Conservation (phyloP, 37 sponge, comb jelly and placozoan genomes). For the Petrosia ficiformis region DNA sequence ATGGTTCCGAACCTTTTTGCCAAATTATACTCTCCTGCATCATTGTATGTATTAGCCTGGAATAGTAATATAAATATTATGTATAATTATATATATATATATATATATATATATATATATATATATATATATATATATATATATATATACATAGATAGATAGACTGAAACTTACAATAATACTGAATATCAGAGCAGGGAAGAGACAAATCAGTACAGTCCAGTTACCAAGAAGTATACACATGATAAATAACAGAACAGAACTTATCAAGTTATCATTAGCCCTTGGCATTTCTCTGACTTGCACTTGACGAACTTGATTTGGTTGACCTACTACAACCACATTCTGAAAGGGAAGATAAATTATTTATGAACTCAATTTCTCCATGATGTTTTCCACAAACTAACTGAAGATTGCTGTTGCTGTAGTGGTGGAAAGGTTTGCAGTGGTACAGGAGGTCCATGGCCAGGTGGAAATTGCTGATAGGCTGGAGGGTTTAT, state of each 20-base stretch:
- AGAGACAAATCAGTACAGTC: background rate
- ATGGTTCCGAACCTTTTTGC: conserved; percentile 15
- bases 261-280: background rate
- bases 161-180: background rate
- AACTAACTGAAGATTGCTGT: background rate
- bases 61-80: background rate
- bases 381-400: background rate
- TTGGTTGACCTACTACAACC: conserved; percentile 21
- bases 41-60: conserved; percentile 17
- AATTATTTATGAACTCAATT: background rate
- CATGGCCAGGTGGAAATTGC: too few relatives aligned
- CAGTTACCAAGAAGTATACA: background rate
- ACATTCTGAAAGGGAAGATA: conserved; percentile 7
- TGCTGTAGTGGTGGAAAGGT: background rate
- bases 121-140: too few relatives aligned
- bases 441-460: background rate
- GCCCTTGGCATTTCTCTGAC: background rate
- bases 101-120: background rate
- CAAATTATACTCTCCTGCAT: conserved; percentile 20
- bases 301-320: background rate
- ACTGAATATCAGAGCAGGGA: background rate
- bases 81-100: background rate
- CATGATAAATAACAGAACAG: background rate
- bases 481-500: too few relatives aligned
- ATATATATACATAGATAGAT: too few relatives aligned